These are phyloP conservation scores for Ischnura elegans DNA, from an alignment of 2,888 invertebrate genomes.

Conservation along the genomic window DNA sequence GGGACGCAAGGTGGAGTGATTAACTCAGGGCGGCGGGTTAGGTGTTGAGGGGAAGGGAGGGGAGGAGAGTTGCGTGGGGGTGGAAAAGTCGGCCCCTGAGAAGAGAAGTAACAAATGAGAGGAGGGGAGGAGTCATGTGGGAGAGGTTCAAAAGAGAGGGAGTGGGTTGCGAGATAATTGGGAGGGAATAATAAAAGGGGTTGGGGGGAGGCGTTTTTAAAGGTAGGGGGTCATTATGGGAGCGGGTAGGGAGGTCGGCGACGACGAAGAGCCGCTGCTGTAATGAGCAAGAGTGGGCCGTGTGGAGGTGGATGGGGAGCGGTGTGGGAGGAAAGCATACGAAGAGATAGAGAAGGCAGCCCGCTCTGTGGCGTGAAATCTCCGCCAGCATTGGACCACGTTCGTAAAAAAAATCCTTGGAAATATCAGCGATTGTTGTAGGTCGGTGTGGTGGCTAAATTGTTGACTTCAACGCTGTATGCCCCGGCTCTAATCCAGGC, in stretches of 20 bases:
- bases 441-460: too few species aligned
- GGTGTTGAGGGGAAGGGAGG: neutral
- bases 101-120: constrained; percentile 32
- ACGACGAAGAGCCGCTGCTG: constrained; percentile 48
- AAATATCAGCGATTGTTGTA: too few species aligned
- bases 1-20: neutral
- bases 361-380: neutral
- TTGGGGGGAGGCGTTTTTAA: neutral
- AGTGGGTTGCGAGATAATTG: neutral
- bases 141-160: neutral
- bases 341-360: too few species aligned
- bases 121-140: constrained; percentile 46
- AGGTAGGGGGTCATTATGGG: constrained; percentile 60
- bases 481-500: too few species aligned
- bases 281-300: neutral
- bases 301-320: neutral
- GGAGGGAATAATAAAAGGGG: neutral
- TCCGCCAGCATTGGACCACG: neutral
- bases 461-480: too few species aligned
- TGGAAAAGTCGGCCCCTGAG: neutral
- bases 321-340: neutral
- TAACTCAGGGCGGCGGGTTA: too few species aligned
- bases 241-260: constrained; percentile 39
- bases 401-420: too few species aligned
- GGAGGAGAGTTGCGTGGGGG: neutral